Conservation (phyloP, 2,113 vertebrate genomes). For the Rhinogobius similis region DNA sequence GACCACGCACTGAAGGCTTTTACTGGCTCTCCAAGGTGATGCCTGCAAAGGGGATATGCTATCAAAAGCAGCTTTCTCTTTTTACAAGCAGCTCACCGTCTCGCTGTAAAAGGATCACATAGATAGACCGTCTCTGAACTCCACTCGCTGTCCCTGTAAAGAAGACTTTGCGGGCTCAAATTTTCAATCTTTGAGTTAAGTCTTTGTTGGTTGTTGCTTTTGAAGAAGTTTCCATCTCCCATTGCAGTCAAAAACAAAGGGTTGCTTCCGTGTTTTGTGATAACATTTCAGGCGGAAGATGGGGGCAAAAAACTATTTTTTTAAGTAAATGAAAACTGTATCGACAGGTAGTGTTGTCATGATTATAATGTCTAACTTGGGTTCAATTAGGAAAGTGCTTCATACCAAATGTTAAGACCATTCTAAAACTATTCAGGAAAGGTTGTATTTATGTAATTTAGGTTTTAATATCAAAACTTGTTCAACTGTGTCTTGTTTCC, state of each 20-base stretch:
- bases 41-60: conserved; percentile 62
- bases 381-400: background rate
- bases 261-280: background rate
- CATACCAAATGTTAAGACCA: background rate
- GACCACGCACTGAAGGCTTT: conserved; percentile 58
- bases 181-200: conserved; percentile 36
- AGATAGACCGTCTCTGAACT: conserved; percentile 46
- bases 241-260: conserved; percentile 25
- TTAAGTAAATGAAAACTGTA: background rate
- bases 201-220: conserved; percentile 40
- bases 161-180: conserved; percentile 45
- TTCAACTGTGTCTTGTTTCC: no score
- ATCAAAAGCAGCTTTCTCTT: conserved; percentile 64
- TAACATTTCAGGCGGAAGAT: background rate
- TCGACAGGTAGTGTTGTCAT: background rate
- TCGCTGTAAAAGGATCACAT: conserved; percentile 62
- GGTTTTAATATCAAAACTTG: no score
- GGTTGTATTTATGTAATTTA: no score
- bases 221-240: conserved; percentile 28
- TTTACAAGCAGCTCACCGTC: conserved; percentile 62
- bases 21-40: conserved; percentile 69
- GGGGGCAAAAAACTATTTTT: background rate
- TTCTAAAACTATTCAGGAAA: no score
- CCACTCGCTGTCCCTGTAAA: conserved; percentile 30
- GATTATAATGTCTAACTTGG: background rate